phyloP scores from a whole-genome alignment of 2,888 invertebrate species.

The Ormyrus nitidulus region DNA sequence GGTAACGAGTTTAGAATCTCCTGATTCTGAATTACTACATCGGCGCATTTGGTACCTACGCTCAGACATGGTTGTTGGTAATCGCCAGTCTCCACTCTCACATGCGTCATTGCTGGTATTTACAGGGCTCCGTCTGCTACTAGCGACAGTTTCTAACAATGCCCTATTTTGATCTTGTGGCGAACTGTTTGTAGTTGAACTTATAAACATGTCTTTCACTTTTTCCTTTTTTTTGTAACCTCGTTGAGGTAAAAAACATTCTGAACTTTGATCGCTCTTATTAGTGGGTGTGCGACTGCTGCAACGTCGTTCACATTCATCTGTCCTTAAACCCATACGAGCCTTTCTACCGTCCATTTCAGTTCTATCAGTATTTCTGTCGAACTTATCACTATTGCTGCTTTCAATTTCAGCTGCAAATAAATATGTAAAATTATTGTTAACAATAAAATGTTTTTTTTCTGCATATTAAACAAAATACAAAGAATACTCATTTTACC shows the following conservation, averaged over 20 bases:
- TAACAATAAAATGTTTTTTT: background rate
- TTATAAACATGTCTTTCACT: constrained; percentile 63
- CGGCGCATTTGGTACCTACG: constrained; percentile 72
- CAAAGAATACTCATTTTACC: constrained; percentile 22
- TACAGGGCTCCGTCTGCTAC: constrained; percentile 58
- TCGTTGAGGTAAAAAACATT: constrained; percentile 71
- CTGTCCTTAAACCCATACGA: constrained; percentile 69
- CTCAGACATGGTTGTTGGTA: constrained; percentile 76
- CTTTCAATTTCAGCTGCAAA: constrained; percentile 62
- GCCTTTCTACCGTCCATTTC: constrained; percentile 73
- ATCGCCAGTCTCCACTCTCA: constrained; percentile 74
- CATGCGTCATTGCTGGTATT: constrained; percentile 63
- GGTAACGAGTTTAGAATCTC: constrained; percentile 69
- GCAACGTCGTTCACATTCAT: constrained; percentile 64
- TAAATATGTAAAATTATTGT: background rate
- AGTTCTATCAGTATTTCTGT: constrained; percentile 69
- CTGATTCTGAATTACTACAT: constrained; percentile 65
- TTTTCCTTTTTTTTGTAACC: constrained; percentile 61
- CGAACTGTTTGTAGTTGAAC: constrained; percentile 65
- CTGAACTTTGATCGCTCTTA: constrained; percentile 71
- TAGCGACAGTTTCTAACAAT: constrained; percentile 64
- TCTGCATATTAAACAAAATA: too few species aligned
- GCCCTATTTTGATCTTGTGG: constrained; percentile 66
- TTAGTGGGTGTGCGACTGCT: constrained; percentile 64
- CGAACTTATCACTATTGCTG: constrained; percentile 71